phyloP scores from a whole-genome alignment of 2,797 vertebrate genomes.

The Denticeps clupeoides region DNA sequence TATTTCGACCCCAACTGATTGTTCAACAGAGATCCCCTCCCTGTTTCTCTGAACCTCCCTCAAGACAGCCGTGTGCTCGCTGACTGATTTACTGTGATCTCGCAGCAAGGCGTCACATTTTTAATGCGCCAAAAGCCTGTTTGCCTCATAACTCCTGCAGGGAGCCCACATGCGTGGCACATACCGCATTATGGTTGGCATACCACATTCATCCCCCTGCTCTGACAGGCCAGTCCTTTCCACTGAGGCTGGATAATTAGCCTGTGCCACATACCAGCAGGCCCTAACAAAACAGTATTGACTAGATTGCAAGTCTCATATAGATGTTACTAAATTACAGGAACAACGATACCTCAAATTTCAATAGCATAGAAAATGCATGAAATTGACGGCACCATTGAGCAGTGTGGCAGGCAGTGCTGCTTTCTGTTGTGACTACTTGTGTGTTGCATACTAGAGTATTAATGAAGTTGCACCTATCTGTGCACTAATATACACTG shows the following conservation, averaged over 20 bases:
- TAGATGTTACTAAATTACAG: neutral
- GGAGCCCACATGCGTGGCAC: conserved; percentile 9
- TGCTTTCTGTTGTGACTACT: too few relatives aligned
- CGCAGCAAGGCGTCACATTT: conserved; percentile 31
- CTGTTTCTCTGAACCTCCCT: neutral
- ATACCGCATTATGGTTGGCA: neutral
- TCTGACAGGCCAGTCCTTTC: neutral
- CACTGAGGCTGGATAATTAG: conserved; percentile 1
- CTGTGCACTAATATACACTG: too few relatives aligned
- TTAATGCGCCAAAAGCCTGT: conserved; percentile 23
- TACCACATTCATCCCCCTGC: neutral
- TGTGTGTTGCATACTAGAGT: too few relatives aligned
- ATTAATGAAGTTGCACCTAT: too few relatives aligned
- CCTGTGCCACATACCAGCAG: conserved; percentile 10
- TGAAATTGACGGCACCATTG: conserved; percentile 8
- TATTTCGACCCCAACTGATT: neutral
- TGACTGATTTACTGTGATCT: conserved; percentile 26
- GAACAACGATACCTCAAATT: neutral
- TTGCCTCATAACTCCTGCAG: conserved; percentile 10
- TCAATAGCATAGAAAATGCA: neutral
- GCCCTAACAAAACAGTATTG: neutral
- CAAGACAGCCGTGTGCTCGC: conserved; percentile 18
- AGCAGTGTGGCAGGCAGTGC: conserved; percentile 4
- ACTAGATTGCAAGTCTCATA: conserved; percentile 1
- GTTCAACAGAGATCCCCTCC: conserved; percentile 5